These are phyloP conservation scores for Siphamia tubifer DNA, from an alignment of 2,113 vertebrate species.

Conservation along the genomic window DNA sequence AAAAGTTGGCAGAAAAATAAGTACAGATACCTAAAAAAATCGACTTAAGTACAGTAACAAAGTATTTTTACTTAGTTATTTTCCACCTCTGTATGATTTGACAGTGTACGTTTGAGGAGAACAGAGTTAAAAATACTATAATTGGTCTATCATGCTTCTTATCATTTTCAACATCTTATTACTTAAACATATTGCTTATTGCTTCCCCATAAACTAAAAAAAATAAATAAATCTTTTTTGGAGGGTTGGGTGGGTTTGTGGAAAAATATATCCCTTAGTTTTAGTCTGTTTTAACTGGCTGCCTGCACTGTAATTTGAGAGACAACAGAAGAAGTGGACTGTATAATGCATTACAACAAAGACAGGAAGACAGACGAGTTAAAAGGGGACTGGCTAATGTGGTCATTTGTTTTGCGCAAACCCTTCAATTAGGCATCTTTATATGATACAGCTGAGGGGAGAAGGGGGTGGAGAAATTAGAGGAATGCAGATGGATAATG, in stretches of 20 bases:
- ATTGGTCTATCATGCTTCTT: too few species aligned
- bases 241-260: background rate
- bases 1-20: too few species aligned
- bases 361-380: conserved; percentile 56
- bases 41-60: too few species aligned
- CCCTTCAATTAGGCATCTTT: conserved; percentile 72
- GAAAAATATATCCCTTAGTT: conserved; percentile 22
- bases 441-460: conserved; percentile 49
- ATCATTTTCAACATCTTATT: too few species aligned
- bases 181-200: too few species aligned
- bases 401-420: conserved; percentile 70
- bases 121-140: too few species aligned
- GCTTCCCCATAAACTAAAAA: too few species aligned
- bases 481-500: conserved; percentile 37
- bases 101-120: too few species aligned
- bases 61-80: too few species aligned
- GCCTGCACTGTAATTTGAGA: conserved; percentile 57
- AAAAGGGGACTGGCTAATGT: conserved; percentile 65
- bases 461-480: conserved; percentile 26
- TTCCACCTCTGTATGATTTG: too few species aligned
- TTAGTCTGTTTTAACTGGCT: conserved; percentile 50
- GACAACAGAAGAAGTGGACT: conserved; percentile 52
- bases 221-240: too few species aligned
- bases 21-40: too few species aligned
- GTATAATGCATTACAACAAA: conserved; percentile 47